Evolutionary conservation across 2,113 vertebrate genomes (phyloP), one percentile per base, ranked within the genome.

Genomic region (Illadopsis cleaveri): DNA sequence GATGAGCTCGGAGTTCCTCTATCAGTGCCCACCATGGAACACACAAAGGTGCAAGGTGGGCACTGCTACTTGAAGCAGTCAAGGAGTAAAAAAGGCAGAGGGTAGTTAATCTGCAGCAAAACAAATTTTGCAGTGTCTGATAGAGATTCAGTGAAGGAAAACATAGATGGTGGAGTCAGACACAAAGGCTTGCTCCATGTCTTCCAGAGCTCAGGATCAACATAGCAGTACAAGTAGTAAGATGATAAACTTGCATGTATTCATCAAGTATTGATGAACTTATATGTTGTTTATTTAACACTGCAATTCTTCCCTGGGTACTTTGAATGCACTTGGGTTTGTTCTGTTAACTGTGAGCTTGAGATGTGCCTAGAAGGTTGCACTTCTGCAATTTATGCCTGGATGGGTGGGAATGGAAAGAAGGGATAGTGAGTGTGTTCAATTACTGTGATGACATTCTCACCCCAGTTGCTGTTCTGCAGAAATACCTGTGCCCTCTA

Each of bases 181-280:
- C 17, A 22, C 5, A 27, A 82, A 40, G 15, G 9, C 9, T 53
- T 13, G 8, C 18, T 79, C 33, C 1, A 0, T 17, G 31, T 25
- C 11, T 73, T 78, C 30, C 22, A 82, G 60, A 84, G 35, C 17
- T 62, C 15, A n/a, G 51, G 28, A 58, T 44, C 15, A 35, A 45
- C 1, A 2, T 20, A 76, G 35, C 4, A 30, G 48, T 50, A 10
- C 5, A 33, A 42, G 33, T 4, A 27, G 33, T 4, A 50, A 37
- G 18, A 28, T n/a, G 4, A 48, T 42, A 44, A 40, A 35, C 4
- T 44, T 37, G 0, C 3, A 11, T 4, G 0, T 40, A 8, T 56
- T 57, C 2, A 1, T 30, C 18, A 5, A 37, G 33, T 25, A 18
- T 23, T 1, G 2, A 50, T 47, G 19, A 8, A 2, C 12, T 50